phyloP scores from a whole-genome alignment of 2,113 vertebrate species.

The Origma solitaria region DNA sequence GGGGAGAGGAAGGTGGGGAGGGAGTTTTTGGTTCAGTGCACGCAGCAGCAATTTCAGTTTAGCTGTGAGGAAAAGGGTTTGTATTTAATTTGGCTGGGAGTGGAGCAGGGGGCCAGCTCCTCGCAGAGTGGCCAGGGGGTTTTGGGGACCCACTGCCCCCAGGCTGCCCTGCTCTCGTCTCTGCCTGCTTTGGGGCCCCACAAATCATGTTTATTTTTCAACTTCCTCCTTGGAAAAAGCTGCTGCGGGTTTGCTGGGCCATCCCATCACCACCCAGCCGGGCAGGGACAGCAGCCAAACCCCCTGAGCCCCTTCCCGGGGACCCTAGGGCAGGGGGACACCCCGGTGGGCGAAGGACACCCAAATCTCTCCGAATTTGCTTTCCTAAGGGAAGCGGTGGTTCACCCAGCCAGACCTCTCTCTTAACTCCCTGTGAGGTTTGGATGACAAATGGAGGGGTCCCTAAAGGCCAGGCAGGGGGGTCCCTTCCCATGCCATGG shows the following conservation, averaged over 20 bases:
- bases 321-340: background rate
- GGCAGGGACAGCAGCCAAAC: background rate
- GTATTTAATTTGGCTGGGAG: background rate
- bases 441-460: background rate
- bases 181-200: background rate
- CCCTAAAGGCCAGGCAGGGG: background rate
- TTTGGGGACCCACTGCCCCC: background rate
- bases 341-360: fast-evolving
- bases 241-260: fast-evolving
- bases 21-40: background rate
- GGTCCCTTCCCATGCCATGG: too few relatives aligned
- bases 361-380: fast-evolving
- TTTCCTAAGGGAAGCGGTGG: fast-evolving
- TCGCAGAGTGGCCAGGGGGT: too few relatives aligned
- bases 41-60: fast-evolving
- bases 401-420: background rate
- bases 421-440: background rate
- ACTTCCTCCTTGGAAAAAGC: background rate
- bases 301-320: fast-evolving
- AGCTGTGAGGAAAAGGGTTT: background rate
- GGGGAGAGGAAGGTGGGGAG: background rate
- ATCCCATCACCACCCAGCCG: fast-evolving
- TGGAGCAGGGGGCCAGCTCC: background rate
- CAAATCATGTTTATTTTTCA: background rate
- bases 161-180: fast-evolving